phyloP scores from a whole-genome alignment of 2,888 invertebrate species.

The Endomychus coccineus region DNA sequence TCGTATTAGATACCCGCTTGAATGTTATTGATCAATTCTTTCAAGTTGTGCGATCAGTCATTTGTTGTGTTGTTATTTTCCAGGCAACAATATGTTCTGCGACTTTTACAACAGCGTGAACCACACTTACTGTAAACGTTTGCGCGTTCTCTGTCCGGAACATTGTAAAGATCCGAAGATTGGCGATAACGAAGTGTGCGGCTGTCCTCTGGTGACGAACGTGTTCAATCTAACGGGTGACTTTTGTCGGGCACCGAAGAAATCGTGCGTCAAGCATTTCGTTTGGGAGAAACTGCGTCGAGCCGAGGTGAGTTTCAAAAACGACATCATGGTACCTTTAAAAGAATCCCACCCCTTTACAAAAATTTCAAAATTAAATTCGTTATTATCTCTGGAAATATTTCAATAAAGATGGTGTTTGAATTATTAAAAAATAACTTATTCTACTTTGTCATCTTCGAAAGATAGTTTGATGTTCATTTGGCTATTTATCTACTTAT shows the following conservation, averaged over 20 bases:
- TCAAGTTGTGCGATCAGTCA: too few relatives aligned
- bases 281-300: conserved; percentile 93
- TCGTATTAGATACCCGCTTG: too few relatives aligned
- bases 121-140: conserved; percentile 89
- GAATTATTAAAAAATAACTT: too few relatives aligned
- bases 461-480: too few relatives aligned
- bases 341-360: conserved; percentile 9
- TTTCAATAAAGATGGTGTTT: too few relatives aligned
- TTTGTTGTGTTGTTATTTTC: conserved; percentile 11
- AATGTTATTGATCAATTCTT: too few relatives aligned
- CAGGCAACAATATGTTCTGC: conserved; percentile 89
- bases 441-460: background rate
- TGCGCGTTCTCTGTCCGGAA: conserved; percentile 94
- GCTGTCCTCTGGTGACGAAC: conserved; percentile 80
- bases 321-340: too few relatives aligned
- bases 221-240: conserved; percentile 80
- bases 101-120: conserved; percentile 87
- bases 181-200: conserved; percentile 83
- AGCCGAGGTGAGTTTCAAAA: conserved; percentile 82
- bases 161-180: conserved; percentile 92
- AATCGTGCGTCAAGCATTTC: conserved; percentile 83
- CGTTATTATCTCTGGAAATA: background rate
- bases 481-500: too few relatives aligned
- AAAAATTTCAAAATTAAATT: conserved; percentile 3
- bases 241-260: conserved; percentile 83